Evolutionary conservation across 2,888 invertebrate species (phyloP).

Genomic region (Andrena minutula): DNA sequence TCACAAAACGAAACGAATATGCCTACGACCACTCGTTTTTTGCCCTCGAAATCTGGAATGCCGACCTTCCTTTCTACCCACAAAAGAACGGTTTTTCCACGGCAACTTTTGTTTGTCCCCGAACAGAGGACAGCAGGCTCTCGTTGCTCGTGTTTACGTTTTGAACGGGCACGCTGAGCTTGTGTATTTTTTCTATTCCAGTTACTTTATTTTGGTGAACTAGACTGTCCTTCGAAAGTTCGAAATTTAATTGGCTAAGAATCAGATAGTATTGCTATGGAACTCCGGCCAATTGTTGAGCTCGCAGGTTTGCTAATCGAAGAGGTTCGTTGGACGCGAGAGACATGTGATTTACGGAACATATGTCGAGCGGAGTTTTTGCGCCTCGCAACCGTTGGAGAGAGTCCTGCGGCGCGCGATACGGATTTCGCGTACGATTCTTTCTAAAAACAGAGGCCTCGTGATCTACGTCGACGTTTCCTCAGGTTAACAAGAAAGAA

Average conservation of each 20-base stretch:
- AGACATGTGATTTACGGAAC: neutral
- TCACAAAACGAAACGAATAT: neutral
- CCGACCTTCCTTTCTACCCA: neutral
- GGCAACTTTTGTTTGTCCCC: neutral
- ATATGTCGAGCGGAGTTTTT: neutral
- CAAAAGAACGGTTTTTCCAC: constrained; percentile 6
- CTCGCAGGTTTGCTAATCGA: neutral
- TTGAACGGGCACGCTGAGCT: too few species aligned
- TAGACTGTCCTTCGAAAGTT: too few species aligned
- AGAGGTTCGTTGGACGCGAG: neutral
- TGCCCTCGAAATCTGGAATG: neutral
- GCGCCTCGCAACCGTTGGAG: neutral
- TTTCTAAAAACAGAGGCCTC: constrained; percentile 30
- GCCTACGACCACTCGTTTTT: neutral
- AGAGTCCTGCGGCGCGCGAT: neutral
- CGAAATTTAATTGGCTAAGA: too few species aligned
- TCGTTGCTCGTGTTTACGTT: too few species aligned
- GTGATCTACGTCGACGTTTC: too few species aligned
- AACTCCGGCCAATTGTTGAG: neutral
- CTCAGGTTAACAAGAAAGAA: neutral
- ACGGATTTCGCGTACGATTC: constrained; percentile 14
- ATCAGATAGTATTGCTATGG: too few species aligned
- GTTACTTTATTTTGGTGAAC: too few species aligned
- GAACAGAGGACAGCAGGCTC: too few species aligned
- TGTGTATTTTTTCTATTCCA: too few species aligned